These are phyloP conservation scores for Odontothrips loti DNA, from an alignment of 2,888 invertebrate species.

Conservation along the genomic window DNA sequence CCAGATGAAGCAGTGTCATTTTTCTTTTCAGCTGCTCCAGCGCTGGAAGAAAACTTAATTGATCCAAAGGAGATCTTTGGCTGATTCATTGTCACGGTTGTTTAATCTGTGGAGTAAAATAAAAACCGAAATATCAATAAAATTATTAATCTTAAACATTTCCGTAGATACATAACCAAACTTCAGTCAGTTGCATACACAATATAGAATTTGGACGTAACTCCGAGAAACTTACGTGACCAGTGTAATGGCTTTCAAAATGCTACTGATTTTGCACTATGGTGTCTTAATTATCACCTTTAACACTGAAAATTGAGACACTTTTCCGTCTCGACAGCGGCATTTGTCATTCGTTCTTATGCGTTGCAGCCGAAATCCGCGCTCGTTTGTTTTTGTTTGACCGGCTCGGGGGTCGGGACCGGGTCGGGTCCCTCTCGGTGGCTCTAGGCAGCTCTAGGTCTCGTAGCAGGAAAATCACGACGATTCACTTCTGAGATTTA, in stretches of 20 bases:
- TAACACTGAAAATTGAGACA: background rate
- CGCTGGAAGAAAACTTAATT: background rate
- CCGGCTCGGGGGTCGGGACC: too few relatives aligned
- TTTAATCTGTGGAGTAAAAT: background rate
- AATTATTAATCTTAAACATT: background rate
- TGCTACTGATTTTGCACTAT: background rate
- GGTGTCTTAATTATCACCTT: too few relatives aligned
- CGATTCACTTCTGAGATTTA: too few relatives aligned
- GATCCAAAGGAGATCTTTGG: background rate
- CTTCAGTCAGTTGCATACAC: background rate
- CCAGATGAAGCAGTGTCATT: background rate
- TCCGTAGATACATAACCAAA: background rate
- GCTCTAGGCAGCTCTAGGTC: too few relatives aligned
- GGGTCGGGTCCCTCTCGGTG: too few relatives aligned
- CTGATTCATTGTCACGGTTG: background rate
- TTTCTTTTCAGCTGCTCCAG: background rate
- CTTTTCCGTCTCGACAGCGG: background rate
- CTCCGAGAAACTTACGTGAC: background rate
- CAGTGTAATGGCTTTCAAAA: background rate
- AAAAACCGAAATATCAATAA: background rate
- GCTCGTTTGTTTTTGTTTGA: background rate
- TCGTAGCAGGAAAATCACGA: too few relatives aligned
- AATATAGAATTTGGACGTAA: background rate
- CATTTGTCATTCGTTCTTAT: too few relatives aligned
- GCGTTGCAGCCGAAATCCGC: background rate